These are phyloP conservation scores for Elymnias hypermnestra DNA, from an alignment of 1,140 invertebrate genomes.

Conservation along the genomic window DNA sequence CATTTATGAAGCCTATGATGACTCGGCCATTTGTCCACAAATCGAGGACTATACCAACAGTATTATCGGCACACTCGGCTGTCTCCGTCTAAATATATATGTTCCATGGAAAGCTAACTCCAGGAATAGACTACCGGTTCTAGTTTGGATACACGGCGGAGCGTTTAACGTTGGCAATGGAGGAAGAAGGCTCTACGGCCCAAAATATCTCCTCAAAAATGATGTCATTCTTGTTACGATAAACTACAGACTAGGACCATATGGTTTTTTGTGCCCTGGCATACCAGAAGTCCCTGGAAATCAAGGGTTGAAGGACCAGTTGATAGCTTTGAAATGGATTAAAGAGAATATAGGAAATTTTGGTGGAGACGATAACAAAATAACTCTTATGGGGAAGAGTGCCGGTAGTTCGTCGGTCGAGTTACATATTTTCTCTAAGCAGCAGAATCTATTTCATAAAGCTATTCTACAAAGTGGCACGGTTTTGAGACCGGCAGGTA, in stretches of 20 bases:
- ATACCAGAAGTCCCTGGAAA: constrained; percentile 15
- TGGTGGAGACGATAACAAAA: constrained; percentile 80
- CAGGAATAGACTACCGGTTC: constrained; percentile 18
- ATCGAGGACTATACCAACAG: not conserved
- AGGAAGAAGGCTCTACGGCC: constrained; percentile 12
- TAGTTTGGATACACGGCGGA: constrained; percentile 30
- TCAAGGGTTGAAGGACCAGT: constrained; percentile 57
- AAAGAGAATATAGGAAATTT: constrained; percentile 81
- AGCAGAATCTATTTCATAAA: constrained; percentile 34
- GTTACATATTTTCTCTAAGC: constrained; percentile 30
- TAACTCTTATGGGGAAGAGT: constrained; percentile 83
- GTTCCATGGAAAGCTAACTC: constrained; percentile 19
- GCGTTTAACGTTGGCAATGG: constrained; percentile 18
- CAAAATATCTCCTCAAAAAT: constrained; percentile 20
- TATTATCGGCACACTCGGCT: constrained; percentile 22
- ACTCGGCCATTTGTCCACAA: constrained; percentile 28
- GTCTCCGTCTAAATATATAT: constrained; percentile 24
- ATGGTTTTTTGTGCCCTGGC: constrained; percentile 31
- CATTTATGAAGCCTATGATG: constrained; percentile 34
- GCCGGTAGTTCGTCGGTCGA: constrained; percentile 74
- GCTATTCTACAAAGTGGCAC: constrained; percentile 37
- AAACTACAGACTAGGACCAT: constrained; percentile 30
- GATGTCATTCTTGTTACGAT: constrained; percentile 26
- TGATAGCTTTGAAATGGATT: constrained; percentile 80
- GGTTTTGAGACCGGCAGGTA: constrained; percentile 5